Evolutionary conservation across 2,888 invertebrate genomes (phyloP), one percentile per base, ranked within the genome.

Genomic region (Julus scanicus): DNA sequence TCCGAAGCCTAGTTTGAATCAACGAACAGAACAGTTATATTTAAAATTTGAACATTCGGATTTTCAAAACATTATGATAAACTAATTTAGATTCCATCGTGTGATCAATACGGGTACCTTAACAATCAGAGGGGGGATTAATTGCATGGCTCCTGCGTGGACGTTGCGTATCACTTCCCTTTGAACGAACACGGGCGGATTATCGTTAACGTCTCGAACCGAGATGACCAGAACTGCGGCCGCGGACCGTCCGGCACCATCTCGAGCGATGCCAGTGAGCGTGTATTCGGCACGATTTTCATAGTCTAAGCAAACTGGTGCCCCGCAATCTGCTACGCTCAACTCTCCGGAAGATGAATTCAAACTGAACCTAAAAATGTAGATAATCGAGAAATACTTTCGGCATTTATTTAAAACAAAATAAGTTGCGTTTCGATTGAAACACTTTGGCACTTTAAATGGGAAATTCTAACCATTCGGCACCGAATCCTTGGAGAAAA

Each of bases 251-350:
- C 95, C 96, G 0, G 97, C 97, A 0, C 96, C 96, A 91, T 97
- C 97, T 89, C 94, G 94, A 0, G 97, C 97, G 89, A 96, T 95
- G 88, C 96, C 93, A 0, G 96, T 96, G 88, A 97, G 92, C 89
- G 96, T 96, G 90, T 96, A 97, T 89, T 95, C 95, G 90, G 95
- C 95, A 90, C 96, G 96, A 15, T 94, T 94, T 91, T 97, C 97
- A 91, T 96, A 96, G 91, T 97, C 96, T 85, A 97, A 92, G 88
- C 90, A 92, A 86, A 89, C 89, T n/a, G 87, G 86, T 80, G 88
- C 57, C 87, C 91, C 91, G 88, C 91, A 91, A 40, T 91, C 90
- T 0, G 93, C 93, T 0, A 96, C 94, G 89, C 93, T 95, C 11
- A 97, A 91, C 8, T 95, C 95, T 0, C 97, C 97, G 13, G 93